phyloP scores from a whole-genome alignment of 2,797 vertebrate species.

The Okamejei kenojei region DNA sequence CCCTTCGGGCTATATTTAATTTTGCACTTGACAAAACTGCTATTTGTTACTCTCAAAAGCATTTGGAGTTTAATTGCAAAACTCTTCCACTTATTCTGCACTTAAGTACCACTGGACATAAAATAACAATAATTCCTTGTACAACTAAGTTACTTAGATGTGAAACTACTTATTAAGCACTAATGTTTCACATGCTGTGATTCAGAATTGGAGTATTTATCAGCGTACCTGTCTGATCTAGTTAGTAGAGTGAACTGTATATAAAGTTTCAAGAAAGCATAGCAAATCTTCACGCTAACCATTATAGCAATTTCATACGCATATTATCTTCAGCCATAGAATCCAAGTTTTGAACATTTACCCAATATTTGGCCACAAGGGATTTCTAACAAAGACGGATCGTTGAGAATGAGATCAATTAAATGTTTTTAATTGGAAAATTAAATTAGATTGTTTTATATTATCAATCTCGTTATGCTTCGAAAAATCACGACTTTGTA shows the following conservation, averaged over 20 bases:
- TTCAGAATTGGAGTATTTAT: neutral
- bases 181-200: neutral
- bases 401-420: neutral
- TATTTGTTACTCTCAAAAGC: neutral
- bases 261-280: neutral
- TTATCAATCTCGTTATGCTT: constrained; percentile 17
- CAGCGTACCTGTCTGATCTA: neutral
- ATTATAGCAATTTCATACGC: neutral
- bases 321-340: neutral
- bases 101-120: neutral
- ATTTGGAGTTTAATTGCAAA: neutral
- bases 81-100: neutral
- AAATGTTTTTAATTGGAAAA: constrained; percentile 21
- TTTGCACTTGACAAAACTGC: neutral
- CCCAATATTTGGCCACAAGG: constrained; percentile 23
- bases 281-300: neutral
- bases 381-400: neutral
- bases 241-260: neutral
- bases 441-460: constrained; percentile 32
- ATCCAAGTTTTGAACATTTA: neutral
- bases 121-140: neutral
- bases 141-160: neutral
- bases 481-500: neutral
- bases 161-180: neutral
- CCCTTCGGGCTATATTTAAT: neutral